Conservation (phyloP, 2,113 vertebrate genomes). For the Prionailurus bengalensis region DNA sequence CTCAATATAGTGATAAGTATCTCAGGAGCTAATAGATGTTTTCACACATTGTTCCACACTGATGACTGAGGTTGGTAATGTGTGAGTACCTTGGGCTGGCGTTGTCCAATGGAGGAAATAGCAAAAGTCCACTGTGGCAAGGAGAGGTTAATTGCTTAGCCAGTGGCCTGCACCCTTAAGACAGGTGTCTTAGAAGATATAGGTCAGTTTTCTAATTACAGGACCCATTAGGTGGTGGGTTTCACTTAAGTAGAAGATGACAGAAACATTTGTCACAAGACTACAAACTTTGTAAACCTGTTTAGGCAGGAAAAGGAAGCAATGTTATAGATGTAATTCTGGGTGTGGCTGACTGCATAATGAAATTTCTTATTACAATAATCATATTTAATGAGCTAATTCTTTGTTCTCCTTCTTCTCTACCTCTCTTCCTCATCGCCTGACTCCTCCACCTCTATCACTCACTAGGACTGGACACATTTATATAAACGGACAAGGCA, state of each 20-base stretch:
- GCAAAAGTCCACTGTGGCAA: background rate
- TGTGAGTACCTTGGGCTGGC: background rate
- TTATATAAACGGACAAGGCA: background rate
- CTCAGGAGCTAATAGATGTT: background rate
- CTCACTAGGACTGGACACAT: background rate
- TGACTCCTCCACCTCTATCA: background rate
- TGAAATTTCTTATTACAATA: background rate
- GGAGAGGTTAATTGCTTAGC: background rate
- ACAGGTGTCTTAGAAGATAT: background rate
- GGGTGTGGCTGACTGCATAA: background rate
- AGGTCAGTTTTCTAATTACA: background rate
- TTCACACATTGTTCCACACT: background rate
- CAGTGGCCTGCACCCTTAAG: background rate
- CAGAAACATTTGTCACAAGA: background rate
- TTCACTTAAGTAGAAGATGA: background rate
- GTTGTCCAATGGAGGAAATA: background rate
- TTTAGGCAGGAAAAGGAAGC: constrained; percentile 44
- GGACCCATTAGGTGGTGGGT: background rate
- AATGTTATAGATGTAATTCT: background rate
- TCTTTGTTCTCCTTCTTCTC: background rate
- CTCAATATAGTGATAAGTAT: background rate
- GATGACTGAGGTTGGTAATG: background rate
- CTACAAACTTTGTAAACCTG: background rate
- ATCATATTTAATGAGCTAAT: background rate
- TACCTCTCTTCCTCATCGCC: background rate